A percentile compares a stretch with the other conserved stretches of the same genome.
These are phyloP conservation scores for Cinara cedri DNA, from an alignment of 2,888 invertebrate species.

Conservation along the genomic window DNA sequence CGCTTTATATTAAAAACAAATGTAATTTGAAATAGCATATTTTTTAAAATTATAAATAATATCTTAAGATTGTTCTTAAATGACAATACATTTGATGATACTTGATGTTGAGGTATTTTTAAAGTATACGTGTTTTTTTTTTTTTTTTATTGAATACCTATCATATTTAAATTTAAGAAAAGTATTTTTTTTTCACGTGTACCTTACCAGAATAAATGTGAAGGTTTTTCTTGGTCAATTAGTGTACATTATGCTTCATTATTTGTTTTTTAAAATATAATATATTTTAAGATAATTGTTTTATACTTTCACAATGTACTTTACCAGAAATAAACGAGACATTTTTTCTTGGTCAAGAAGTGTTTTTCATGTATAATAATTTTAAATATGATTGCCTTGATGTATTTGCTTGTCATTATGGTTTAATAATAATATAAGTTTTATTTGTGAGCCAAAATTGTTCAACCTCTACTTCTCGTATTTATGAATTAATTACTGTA, in stretches of 20 bases:
- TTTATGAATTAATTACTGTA: no score
- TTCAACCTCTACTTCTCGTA: no score
- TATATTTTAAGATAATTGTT: conserved; percentile 13
- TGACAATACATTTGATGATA: conserved; percentile 2
- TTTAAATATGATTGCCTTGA: background rate
- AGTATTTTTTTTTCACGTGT: conserved; percentile 23
- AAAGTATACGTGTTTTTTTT: conserved; percentile 14
- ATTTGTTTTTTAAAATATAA: conserved; percentile 10
- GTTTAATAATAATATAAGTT: background rate
- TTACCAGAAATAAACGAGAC: background rate
- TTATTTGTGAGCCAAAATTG: background rate
- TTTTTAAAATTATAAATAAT: background rate
- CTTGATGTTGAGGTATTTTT: conserved; percentile 9
- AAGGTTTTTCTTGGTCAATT: no score
- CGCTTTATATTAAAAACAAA: background rate
- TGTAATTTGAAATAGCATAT: background rate
- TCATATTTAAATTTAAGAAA: conserved; percentile 13
- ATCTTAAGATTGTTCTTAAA: background rate
- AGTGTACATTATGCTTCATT: background rate
- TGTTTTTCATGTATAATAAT: conserved; percentile 3
- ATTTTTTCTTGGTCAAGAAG: background rate
- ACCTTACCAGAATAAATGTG: background rate
- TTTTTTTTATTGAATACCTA: background rate
- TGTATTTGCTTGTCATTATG: no score
- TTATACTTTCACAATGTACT: conserved; percentile 41